These are phyloP conservation scores for Zaprionus inermis DNA, from an alignment of 1,140 invertebrate genomes.

Conservation along the genomic window DNA sequence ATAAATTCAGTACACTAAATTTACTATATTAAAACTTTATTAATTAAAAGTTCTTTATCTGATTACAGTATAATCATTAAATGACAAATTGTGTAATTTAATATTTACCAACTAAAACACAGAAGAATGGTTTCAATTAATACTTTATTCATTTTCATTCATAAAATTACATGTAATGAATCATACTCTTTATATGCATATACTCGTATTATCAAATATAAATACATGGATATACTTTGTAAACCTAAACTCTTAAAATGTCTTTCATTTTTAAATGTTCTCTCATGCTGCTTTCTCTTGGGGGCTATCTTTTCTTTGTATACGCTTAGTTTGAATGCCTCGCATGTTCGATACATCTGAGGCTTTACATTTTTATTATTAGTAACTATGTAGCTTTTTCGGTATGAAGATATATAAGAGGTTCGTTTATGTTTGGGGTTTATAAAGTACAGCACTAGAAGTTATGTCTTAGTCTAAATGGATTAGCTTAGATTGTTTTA, in stretches of 20 bases:
- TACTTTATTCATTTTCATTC: constrained; percentile 73
- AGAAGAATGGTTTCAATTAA: constrained; percentile 69
- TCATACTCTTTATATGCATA: constrained; percentile 25
- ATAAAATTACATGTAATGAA: constrained; percentile 65
- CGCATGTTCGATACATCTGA: constrained; percentile 35
- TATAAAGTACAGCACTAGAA: constrained; percentile 53
- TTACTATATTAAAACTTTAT: too few species aligned
- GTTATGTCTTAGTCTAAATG: constrained; percentile 53
- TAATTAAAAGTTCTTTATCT: neutral
- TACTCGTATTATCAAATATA: constrained; percentile 58
- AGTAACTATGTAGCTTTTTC: constrained; percentile 65
- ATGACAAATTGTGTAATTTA: neutral
- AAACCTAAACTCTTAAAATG: constrained; percentile 43
- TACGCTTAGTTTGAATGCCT: constrained; percentile 39
- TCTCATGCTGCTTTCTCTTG: constrained; percentile 1
- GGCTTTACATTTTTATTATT: constrained; percentile 46
- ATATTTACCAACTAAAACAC: neutral
- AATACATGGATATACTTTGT: constrained; percentile 57
- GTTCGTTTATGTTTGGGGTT: constrained; percentile 24
- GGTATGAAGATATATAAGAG: constrained; percentile 42
- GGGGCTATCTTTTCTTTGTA: constrained; percentile 25
- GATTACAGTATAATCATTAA: neutral
- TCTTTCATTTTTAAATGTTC: constrained; percentile 27
- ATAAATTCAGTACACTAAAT: too few species aligned
- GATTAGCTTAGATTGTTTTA: constrained; percentile 52